These are phyloP conservation scores for Gila robusta DNA, from an alignment of 2,797 vertebrate genomes.

Conservation along the genomic window DNA sequence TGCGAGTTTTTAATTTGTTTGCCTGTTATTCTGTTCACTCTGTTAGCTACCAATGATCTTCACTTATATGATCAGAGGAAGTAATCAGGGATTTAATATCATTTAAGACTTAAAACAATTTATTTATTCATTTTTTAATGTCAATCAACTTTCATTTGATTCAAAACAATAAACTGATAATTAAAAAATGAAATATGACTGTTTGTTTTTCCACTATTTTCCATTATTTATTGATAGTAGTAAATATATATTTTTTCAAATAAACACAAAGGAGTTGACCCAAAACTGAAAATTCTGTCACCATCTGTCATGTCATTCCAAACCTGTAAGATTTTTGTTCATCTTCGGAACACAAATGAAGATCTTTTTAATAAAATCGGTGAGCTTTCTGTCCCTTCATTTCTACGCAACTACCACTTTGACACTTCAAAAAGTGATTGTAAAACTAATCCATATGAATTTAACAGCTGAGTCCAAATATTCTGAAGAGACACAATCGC, in stretches of 20 bases:
- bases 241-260: no score
- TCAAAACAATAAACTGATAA: slow-evolving; percentile 11
- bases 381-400: neutral
- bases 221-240: neutral
- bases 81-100: neutral
- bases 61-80: neutral
- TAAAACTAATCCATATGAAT: no score
- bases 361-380: neutral
- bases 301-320: neutral
- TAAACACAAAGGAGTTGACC: neutral
- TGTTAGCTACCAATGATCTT: neutral
- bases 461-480: neutral
- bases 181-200: neutral
- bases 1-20: neutral
- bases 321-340: neutral
- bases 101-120: neutral
- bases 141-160: slow-evolving; percentile 19
- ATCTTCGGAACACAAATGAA: neutral
- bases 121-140: slow-evolving; percentile 44
- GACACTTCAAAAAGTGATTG: neutral
- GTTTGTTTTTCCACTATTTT: neutral
- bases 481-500: neutral
- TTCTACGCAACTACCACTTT: neutral
- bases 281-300: neutral
- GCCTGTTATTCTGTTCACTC: slow-evolving; percentile 5